Base-by-base conservation (phyloP, 2,113 vertebrate species). In the Suncus etruscus region DNA sequence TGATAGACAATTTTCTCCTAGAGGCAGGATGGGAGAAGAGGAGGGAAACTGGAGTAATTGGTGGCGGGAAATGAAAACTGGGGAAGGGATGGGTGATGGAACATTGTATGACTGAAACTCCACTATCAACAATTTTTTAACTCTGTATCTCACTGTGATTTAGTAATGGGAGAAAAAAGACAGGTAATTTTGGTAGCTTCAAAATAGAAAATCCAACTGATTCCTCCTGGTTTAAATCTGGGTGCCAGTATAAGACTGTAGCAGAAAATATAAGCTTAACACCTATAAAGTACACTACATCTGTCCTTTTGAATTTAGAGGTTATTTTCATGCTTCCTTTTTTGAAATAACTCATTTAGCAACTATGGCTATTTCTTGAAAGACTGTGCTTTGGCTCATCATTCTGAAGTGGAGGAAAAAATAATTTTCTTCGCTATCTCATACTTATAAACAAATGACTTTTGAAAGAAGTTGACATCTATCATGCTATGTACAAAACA, bases 381-480 rank as follows among this genome's bases (percentile, higher is more conserved):
- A 93, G 92, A 94, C 45, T 61, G 9, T 72, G 29, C 86, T 95
- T 88, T 95, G 96, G 31, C 83, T 93, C 83, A 92, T 95, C 87
- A 24, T 91, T 79, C 31, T 16, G 39, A 92, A 86, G 76, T 93
- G 48, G 84, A 96, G 51, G 96, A 58, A 39, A 39, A 83, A 70
- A 73, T 95, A 94, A 72, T 91, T 94, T 91, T 47, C 81, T 89
- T 69, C 87, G 29, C 68, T 96, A 81, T 93, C 84, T 96, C 82
- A 83, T 79, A 89, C 76, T 3, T 1, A 95, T 96, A 90, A 76
- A 29, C 86, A 95, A 94, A 92, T 91, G 91, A 90, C 76, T 96
- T 91, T 22, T 89, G 95, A 95, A 91, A 89, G 91, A 89, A 75
- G 74, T 88, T 96, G 85, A 74, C 90, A 92, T 96, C 89, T 89